Percentiles rank a stretch among this genome's conserved stretches.
phyloP scores from a whole-genome alignment of 2,113 vertebrate genomes.

The Equus przewalskii region DNA sequence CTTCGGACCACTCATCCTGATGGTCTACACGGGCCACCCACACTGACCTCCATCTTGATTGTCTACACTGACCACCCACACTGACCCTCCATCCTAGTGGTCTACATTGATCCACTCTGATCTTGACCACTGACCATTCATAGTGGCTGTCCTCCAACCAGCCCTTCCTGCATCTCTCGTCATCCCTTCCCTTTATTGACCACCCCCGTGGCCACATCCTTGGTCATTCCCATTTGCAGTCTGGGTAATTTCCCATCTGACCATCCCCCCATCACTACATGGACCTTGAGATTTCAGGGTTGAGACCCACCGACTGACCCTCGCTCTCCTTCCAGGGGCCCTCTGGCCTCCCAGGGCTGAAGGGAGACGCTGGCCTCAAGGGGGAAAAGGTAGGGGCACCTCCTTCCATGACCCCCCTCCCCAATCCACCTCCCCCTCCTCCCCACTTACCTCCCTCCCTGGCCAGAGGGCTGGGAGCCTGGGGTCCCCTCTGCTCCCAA shows the following conservation, averaged over 20 bases:
- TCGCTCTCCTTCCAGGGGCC: constrained; percentile 90
- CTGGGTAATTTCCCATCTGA: background rate
- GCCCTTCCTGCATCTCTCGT: background rate
- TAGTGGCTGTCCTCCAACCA: background rate
- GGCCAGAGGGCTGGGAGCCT: background rate
- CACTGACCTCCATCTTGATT: background rate
- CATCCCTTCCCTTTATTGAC: background rate
- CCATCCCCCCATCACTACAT: too few species aligned
- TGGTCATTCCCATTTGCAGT: background rate
- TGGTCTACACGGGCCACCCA: background rate
- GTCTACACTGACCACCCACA: background rate
- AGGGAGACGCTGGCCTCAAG: constrained; percentile 92
- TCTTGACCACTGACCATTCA: background rate
- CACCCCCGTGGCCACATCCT: too few species aligned
- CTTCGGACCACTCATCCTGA: background rate
- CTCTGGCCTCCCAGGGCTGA: constrained; percentile 93
- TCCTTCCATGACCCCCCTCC: too few species aligned
- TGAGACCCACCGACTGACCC: background rate
- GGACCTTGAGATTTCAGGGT: background rate
- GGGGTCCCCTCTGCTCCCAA: background rate
- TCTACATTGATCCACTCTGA: background rate
- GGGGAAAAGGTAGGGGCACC: constrained; percentile 93
- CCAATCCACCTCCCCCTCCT: background rate
- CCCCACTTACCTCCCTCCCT: background rate
- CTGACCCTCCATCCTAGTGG: background rate